Evolutionary conservation across 2,888 invertebrate genomes (phyloP), one percentile per base, ranked within the genome.

Genomic region (Cybosia mesomella): DNA sequence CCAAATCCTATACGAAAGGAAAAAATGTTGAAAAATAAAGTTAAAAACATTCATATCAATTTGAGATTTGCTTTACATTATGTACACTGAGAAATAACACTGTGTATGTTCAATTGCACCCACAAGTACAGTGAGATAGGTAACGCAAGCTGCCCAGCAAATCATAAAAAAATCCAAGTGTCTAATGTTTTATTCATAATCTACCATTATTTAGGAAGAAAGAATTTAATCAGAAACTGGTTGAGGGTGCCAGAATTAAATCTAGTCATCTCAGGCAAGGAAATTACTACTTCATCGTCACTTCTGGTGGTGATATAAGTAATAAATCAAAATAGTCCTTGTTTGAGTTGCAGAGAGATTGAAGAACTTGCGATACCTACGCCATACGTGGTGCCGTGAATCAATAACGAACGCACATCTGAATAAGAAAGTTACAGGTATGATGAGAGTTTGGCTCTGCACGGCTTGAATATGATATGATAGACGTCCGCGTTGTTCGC

Each of bases 361-460:
- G 53, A 24, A 55, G 18, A 67, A 36, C 63, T 59, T 64, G 64
- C 64, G 32, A 28, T 63, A 64, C 18, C 39, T 62, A 28, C 43
- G 15, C 18, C 18, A 49, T 65, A 32, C 11, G 24, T 15, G 24
- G 59, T 55, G 43, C 63, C 13, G 72, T 64, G 68, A 67, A 39
- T 66, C 58, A 62, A 69, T 21, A 65, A 53, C 13, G 22, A 63
- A 62, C 21, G 24, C 9, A 66, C 28, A 18, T 63, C 59, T 49
- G 58, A 73, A 72, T 67, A 70, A 70, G 62, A 92, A 89, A 95
- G 88, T 97, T 98, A 98, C 98, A 98, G 96, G 98, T 98, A 91
- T 98, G 98, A 96, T 98, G 98, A 81, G 98, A 98, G 85, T 95
- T 95, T 68, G 96, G 96, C 77, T 94, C 94, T 80, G 97, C 97